Evolutionary conservation across 2,797 vertebrate genomes (phyloP), one percentile per base, ranked within the genome.

Genomic region (Phrynocephalus guinanensis): DNA sequence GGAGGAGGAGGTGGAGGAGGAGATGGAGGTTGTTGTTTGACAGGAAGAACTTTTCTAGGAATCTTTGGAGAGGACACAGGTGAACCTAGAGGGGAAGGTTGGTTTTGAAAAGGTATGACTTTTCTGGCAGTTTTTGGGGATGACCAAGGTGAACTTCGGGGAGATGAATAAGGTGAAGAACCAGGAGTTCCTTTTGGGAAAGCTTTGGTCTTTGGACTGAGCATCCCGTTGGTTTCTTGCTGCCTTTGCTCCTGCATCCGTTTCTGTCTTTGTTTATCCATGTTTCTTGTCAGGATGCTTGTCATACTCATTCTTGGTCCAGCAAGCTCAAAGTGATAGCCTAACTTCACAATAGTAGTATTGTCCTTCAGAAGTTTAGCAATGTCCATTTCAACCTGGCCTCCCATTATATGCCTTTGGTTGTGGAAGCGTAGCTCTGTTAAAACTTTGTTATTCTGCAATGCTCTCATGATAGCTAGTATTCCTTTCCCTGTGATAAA

Each of bases 251-350:
- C 98, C 95, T 98, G 98, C 92, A 98, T 94, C 44, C 99, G 97
- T 92, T 96, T 98, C 95, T 99, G 99, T 90, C 99, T 97, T 95
- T 98, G 98, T n/a, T 97, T 97, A 95, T 99, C 99, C 97, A 99
- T 98, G 90, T 99, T 99, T 90, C 99, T 97, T 77, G 98, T 99
- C 83, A 99, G 93, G 81, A 99, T 98, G 91, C 98, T 97, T 0
- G 99, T 99, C 98, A 99, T 99, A 94, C 98, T 99, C 97, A 99
- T 98, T 81, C 99, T 97, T 91, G 99, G 99, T 52, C 99, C 99
- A 18, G 99, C 97, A 8, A 99, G 98, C 92, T 99, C 98, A 91
- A 99, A 99, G 92, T 99, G 99, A 94, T 99, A 99, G 4, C 99
- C 99, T 80, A 99, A 94, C 91, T 98, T 98, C 90, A 99, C 97